Base-by-base conservation (phyloP, 2,797 vertebrate species). In the Nasua narica region DNA sequence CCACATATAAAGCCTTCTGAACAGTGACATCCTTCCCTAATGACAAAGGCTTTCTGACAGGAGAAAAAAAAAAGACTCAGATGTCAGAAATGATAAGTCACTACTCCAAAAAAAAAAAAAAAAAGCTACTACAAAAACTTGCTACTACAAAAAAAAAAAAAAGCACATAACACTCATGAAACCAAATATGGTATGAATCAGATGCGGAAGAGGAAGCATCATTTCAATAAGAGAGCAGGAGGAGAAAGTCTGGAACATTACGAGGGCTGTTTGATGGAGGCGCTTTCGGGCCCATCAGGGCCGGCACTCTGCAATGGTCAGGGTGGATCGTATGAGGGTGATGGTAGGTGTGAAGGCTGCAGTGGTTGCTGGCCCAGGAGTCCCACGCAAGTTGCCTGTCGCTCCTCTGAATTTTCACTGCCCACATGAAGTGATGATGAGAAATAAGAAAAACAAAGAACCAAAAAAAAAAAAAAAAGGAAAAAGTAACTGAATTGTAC, bases 381-480 rank as follows among this genome's bases (percentile, higher is more conserved):
- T 99, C 99, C 99, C 99, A 99, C 97, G 99, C 98, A 93, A 99
- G 99, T 95, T 99, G 98, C 97, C 99, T 99, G 98, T 98, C 98
- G 99, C 99, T 99, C 98, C 99, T 99, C 99, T 99, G 99, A 99
- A 99, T 99, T 99, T 99, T 99, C 98, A 99, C 99, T 99, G 99
- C 98, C 98, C 98, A 56, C 96, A 99, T 98, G 98, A 98, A 98
- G 97, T 98, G 98, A 98, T 98, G 98, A 98, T 95, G 98, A 96
- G 98, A 98, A 98, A 98, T 96, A 97, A 98, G 97, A 98, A 98
- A 95, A 90, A 93, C 98, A 99, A 92, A 98, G n/a, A 97, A 98
- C 67, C 87, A 97, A 98, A 97, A 98, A 98, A 97, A 97, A 98
- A 98, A 97, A 98, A 95, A 98, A 98, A 69, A 98, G 60, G 97